phyloP scores from a whole-genome alignment of 37 sponge, comb jelly and placozoan species.

The Ianthella basta region DNA sequence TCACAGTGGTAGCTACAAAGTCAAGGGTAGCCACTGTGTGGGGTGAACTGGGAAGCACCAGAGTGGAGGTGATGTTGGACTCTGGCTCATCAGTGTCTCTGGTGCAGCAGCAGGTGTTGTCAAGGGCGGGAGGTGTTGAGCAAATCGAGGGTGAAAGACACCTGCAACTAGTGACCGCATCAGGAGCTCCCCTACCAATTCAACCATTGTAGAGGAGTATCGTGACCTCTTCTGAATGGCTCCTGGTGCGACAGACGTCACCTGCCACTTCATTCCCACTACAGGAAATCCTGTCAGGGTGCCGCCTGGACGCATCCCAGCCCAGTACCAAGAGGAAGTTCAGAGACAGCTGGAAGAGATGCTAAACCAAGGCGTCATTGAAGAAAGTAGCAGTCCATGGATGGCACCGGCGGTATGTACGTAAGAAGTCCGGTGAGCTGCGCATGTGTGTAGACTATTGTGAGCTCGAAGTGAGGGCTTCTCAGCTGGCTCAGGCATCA shows the following conservation, averaged over 20 bases:
- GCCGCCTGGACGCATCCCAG: slow-evolving; percentile 58
- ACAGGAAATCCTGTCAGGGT: slow-evolving; percentile 44
- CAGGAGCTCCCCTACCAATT: slow-evolving; percentile 43
- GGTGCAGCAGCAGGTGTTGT: no score
- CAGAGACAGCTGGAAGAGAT: slow-evolving; percentile 45
- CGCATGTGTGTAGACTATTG: slow-evolving; percentile 66
- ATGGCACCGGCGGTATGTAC: slow-evolving; percentile 73
- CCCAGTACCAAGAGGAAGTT: slow-evolving; percentile 56
- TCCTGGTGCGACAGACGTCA: slow-evolving; percentile 42
- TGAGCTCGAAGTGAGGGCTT: no score
- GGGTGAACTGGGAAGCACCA: no score
- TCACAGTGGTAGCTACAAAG: no score
- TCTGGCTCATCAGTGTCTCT: no score
- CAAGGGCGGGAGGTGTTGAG: no score
- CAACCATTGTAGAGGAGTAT: slow-evolving; percentile 20
- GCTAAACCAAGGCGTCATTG: slow-evolving; percentile 68
- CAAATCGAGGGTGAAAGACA: no score
- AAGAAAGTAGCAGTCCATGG: slow-evolving; percentile 64
- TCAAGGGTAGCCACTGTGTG: no score
- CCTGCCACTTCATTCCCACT: slow-evolving; percentile 42
- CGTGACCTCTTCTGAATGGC: slow-evolving; percentile 34
- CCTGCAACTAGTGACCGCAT: slow-evolving; percentile 50
- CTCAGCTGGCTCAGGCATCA: no score
- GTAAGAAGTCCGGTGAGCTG: slow-evolving; percentile 57
- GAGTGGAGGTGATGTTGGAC: no score